These are phyloP conservation scores for Acholoe squamosa DNA, from an alignment of 2,888 invertebrate species.

Conservation along the genomic window DNA sequence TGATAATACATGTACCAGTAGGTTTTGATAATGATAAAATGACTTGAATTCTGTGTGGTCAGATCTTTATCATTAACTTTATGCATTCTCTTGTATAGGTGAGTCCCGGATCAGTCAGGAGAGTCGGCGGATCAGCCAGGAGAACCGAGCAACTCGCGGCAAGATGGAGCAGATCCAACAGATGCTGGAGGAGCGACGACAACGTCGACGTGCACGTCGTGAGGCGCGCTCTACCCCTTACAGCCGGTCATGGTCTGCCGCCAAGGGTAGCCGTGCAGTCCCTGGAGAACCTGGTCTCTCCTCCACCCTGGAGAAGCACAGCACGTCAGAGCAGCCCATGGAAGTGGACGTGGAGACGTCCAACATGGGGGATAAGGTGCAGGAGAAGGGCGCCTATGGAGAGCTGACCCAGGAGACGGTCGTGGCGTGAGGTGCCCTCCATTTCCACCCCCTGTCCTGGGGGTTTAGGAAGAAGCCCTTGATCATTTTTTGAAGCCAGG, in stretches of 20 bases:
- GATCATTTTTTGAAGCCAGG: not conserved
- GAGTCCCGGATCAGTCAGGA: conserved; percentile 83
- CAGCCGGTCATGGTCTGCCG: not conserved
- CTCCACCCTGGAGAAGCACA: conserved; percentile 11
- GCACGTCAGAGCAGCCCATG: conserved; percentile 34
- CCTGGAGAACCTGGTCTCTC: not conserved
- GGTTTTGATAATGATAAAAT: too few relatives aligned
- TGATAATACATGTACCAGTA: too few relatives aligned
- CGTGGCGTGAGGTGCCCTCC: conserved; percentile 47
- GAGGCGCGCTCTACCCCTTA: conserved; percentile 83
- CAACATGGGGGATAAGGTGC: conserved; percentile 46
- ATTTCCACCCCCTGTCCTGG: not conserved
- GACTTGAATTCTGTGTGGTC: too few relatives aligned
- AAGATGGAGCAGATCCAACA: conserved; percentile 93
- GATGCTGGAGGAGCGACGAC: conserved; percentile 94
- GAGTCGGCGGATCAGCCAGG: conserved; percentile 86
- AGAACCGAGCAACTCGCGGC: conserved; percentile 91
- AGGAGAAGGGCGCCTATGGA: conserved; percentile 47
- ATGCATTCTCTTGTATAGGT: conserved; percentile 29
- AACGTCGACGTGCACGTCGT: conserved; percentile 87
- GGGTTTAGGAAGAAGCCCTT: not conserved
- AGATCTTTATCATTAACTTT: not conserved
- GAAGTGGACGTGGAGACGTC: conserved; percentile 62
- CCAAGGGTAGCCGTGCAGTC: not conserved
- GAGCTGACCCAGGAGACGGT: conserved; percentile 63